Evolutionary conservation across 2,797 vertebrate species (phyloP), one percentile per base, ranked within the genome.

Genomic region (Sphaeramia orbicularis): DNA sequence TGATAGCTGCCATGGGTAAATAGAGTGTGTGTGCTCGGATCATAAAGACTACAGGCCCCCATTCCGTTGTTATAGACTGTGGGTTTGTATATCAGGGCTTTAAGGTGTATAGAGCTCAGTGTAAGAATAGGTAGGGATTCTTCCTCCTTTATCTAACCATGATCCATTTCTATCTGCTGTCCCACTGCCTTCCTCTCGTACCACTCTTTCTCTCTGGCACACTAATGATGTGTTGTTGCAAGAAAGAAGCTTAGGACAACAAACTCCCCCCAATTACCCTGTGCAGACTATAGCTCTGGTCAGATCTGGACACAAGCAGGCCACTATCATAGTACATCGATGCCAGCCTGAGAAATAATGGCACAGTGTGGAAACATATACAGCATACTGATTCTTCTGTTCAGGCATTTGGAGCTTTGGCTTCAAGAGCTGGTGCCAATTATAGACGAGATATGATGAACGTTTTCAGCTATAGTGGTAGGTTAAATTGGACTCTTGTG

Each of bases 221-320:
- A 68, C 83, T 91, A 91, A 92, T 89, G 87, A 92, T 88, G 78
- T 86, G 80, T 78, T 88, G 76, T 76, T 87, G 73, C 73, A 61
- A 66, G 78, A 83, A 70, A 73, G 72, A 86, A 73, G 74, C 83
- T 79, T 61, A 74, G 83, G 81, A 88, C 81, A 88, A 84, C 83
- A 87, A 88, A 85, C 83, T 84, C 83, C 76, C 81, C 78, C 89
- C 86, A 90, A 88, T 91, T 90, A 90, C 80, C 68, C 65, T 64
- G 67, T 61, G 70, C 57, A 74, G 65, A 74, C 74, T 68, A 38
- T 65, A 74, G 63, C 76, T 66, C 70, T 63, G 76, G 80, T 83
- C 84, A 82, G 75, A 80, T 76, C 44, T 65, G 67, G 71, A 81
- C 84, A 68, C 62, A 59, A 21, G 62, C 64, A 48, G 75, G 58